A percentile compares a stretch with the other conserved stretches of the same genome.
Conservation (phyloP, 2,888 invertebrate genomes). For the Ormyrus labotus region DNA sequence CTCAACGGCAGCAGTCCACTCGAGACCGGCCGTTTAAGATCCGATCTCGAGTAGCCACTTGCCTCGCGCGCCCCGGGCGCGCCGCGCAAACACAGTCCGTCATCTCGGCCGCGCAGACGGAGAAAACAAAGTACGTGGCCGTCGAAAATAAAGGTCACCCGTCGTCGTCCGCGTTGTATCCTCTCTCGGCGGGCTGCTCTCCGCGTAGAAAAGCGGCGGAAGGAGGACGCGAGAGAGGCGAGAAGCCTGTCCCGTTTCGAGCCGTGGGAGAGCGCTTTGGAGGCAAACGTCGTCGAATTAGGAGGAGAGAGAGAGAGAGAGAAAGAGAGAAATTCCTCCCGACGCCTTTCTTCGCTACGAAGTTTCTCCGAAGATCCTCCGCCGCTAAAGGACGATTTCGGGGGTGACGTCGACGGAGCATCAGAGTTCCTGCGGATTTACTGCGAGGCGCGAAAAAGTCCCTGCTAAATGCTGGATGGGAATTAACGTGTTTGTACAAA, state of each 20-base stretch:
- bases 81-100: no score
- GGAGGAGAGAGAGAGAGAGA: conserved; percentile 40
- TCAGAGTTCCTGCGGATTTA: neutral
- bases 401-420: neutral
- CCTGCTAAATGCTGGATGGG: no score
- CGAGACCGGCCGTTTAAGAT: no score
- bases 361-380: neutral
- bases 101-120: neutral
- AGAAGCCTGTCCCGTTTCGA: conserved; percentile 66
- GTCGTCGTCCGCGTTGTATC: neutral
- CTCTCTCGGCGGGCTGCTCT: neutral
- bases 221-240: conserved; percentile 62
- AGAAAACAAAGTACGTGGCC: conserved; percentile 14
- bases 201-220: conserved; percentile 47
- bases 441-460: neutral
- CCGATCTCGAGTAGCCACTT: no score
- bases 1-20: no score
- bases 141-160: conserved; percentile 36
- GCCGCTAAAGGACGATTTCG: neutral
- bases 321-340: conserved; percentile 39
- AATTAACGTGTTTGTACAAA: no score
- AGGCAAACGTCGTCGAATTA: conserved; percentile 59
- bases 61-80: no score
- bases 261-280: conserved; percentile 60
- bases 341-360: no score